These are phyloP conservation scores for Probaryconus sp. DNA, from an alignment of 1,140 invertebrate species.

Conservation along the genomic window DNA sequence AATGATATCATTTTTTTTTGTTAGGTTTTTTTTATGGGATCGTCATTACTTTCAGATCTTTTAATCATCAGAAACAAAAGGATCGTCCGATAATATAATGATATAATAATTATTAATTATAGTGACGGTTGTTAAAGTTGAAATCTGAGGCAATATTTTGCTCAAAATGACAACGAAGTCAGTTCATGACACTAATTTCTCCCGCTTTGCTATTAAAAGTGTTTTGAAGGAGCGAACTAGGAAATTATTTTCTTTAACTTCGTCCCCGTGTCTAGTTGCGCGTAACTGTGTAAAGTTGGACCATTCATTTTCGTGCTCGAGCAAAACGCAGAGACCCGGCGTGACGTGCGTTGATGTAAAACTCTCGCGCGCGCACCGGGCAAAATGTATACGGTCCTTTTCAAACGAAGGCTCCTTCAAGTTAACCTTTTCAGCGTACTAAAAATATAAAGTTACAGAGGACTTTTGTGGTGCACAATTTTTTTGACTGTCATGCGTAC, in stretches of 20 bases:
- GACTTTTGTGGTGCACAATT: constrained; percentile 52
- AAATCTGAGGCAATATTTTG: constrained; percentile 40
- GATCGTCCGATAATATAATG: no score
- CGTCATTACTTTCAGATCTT: no score
- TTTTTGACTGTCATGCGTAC: constrained; percentile 63
- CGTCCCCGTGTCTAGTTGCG: constrained; percentile 7
- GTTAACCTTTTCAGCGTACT: constrained; percentile 33
- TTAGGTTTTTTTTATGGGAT: no score
- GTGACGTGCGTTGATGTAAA: constrained; percentile 30
- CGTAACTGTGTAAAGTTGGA: constrained; percentile 35
- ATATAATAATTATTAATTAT: no score
- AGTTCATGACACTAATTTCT: constrained; percentile 28
- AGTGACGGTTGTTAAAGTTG: constrained; percentile 26
- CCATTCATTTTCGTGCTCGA: constrained; percentile 45
- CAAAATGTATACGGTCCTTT: constrained; percentile 26
- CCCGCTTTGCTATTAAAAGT: constrained; percentile 18
- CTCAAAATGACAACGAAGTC: constrained; percentile 26
- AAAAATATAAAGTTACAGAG: constrained; percentile 32
- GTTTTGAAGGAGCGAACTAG: constrained; percentile 36
- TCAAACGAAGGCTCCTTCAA: constrained; percentile 31
- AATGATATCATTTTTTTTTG: no score
- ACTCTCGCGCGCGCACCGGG: constrained; percentile 4
- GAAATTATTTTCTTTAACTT: constrained; percentile 48
- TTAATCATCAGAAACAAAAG: no score
- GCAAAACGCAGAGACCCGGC: constrained; percentile 19